phyloP scores from a whole-genome alignment of 64 coral and sea anemone genomes.

The Dendrophyllia cribrosa region DNA sequence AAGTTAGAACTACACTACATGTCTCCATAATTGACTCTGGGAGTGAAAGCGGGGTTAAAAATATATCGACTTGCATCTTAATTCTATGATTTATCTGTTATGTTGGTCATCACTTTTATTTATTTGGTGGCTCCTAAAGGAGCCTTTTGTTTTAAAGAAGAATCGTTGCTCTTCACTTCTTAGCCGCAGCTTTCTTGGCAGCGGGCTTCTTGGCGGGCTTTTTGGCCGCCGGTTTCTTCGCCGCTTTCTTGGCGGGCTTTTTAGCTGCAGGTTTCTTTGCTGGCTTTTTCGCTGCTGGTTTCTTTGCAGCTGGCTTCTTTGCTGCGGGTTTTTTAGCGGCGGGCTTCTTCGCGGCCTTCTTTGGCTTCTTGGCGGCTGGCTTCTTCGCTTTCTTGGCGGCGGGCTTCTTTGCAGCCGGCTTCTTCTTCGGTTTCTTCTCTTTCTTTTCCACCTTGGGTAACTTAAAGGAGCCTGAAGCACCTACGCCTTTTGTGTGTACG shows the following conservation, averaged over 20 bases:
- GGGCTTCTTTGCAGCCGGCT: neutral
- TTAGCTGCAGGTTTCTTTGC: neutral
- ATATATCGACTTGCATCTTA: no score
- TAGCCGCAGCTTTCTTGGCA: no score
- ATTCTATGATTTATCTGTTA: no score
- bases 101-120: no score
- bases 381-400: conserved; percentile 2
- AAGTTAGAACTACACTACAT: no score
- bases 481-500: conserved; percentile 36
- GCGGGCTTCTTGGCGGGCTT: no score
- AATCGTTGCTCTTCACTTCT: no score
- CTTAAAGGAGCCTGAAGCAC: conserved; percentile 41
- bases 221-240: neutral
- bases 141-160: no score
- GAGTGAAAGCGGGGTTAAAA: no score
- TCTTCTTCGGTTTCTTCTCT: conserved; percentile 9
- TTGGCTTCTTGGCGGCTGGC: neutral
- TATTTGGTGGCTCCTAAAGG: no score
- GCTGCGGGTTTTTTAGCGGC: neutral
- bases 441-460: neutral
- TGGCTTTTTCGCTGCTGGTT: neutral
- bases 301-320: neutral
- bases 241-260: neutral
- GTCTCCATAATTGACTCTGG: no score
- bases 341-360: neutral